Percentiles rank a stretch among this genome's conserved stretches.
These are phyloP conservation scores for Macroglossus sobrinus DNA, from an alignment of 2,113 vertebrate species.

Conservation along the genomic window DNA sequence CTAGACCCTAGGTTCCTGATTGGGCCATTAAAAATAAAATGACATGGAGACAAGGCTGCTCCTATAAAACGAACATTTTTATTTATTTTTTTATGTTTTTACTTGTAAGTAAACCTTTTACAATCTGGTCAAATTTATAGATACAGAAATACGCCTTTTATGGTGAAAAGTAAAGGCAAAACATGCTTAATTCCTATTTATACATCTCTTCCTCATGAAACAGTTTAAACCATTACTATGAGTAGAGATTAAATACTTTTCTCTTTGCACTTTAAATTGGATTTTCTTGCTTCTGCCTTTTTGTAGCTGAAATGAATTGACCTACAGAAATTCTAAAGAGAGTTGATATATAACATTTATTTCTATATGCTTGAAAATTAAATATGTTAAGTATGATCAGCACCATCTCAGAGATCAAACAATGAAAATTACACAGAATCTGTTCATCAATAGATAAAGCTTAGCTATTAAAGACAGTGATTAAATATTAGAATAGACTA, in stretches of 20 bases:
- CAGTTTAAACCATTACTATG: background rate
- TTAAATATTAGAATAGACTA: constrained; percentile 45
- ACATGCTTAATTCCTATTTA: background rate
- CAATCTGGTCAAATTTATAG: constrained; percentile 37
- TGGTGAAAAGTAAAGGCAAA: constrained; percentile 41
- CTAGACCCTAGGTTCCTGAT: background rate
- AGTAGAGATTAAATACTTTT: constrained; percentile 39
- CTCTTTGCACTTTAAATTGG: constrained; percentile 24
- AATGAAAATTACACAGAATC: constrained; percentile 49
- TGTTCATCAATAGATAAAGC: constrained; percentile 15
- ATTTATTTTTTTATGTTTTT: constrained; percentile 18
- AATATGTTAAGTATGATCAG: background rate
- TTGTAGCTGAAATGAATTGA: constrained; percentile 39
- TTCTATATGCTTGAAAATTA: constrained; percentile 30
- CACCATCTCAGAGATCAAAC: constrained; percentile 3
- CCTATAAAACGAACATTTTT: background rate
- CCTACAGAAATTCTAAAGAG: constrained; percentile 23
- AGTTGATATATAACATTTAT: background rate
- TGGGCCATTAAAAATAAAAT: constrained; percentile 19
- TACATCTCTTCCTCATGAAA: constrained; percentile 10
- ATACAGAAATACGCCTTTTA: constrained; percentile 13
- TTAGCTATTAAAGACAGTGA: constrained; percentile 16
- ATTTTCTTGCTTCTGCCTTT: constrained; percentile 45
- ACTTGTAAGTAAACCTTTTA: constrained; percentile 25
- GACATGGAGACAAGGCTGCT: background rate